A percentile compares a stretch with the other conserved stretches of the same genome.
Evolutionary conservation across 2,113 vertebrate species (phyloP).

Genomic region (Platycercus adscitus): DNA sequence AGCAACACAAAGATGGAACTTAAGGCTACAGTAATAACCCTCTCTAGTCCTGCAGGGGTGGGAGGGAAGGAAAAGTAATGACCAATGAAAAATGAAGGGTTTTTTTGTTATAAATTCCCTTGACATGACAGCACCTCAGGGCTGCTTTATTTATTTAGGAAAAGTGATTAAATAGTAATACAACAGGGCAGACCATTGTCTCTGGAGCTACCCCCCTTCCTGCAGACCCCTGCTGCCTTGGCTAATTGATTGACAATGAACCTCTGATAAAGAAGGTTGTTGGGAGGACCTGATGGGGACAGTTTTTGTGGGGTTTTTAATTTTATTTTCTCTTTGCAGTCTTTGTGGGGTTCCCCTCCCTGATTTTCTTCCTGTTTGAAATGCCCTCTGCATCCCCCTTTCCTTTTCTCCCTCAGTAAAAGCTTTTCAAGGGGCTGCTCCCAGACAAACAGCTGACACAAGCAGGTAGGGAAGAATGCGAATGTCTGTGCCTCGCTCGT

Average conservation of each 20-base stretch:
- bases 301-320: not conserved
- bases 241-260: constrained; percentile 87
- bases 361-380: constrained; percentile 14
- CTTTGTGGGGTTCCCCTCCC: constrained; percentile 14
- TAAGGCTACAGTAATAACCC: constrained; percentile 90
- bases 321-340: constrained; percentile 27
- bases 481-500: constrained; percentile 6
- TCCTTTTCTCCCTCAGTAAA: not conserved
- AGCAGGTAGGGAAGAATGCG: constrained; percentile 59
- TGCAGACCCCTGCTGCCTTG: constrained; percentile 77
- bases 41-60: constrained; percentile 77
- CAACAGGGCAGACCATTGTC: constrained; percentile 79
- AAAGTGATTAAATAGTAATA: constrained; percentile 89
- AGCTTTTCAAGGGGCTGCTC: constrained; percentile 54
- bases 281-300: constrained; percentile 72
- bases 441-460: constrained; percentile 56
- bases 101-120: constrained; percentile 83
- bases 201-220: constrained; percentile 53
- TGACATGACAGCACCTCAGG: constrained; percentile 85
- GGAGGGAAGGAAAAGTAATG: constrained; percentile 76
- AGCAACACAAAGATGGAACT: constrained; percentile 87
- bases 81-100: constrained; percentile 78
- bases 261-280: constrained; percentile 78
- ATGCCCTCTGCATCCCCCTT: constrained; percentile 26
- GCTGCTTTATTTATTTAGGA: constrained; percentile 88